Percentiles rank a stretch among this genome's conserved stretches.
Conservation (phyloP, 2,797 vertebrate genomes). For the Selene dorsalis region DNA sequence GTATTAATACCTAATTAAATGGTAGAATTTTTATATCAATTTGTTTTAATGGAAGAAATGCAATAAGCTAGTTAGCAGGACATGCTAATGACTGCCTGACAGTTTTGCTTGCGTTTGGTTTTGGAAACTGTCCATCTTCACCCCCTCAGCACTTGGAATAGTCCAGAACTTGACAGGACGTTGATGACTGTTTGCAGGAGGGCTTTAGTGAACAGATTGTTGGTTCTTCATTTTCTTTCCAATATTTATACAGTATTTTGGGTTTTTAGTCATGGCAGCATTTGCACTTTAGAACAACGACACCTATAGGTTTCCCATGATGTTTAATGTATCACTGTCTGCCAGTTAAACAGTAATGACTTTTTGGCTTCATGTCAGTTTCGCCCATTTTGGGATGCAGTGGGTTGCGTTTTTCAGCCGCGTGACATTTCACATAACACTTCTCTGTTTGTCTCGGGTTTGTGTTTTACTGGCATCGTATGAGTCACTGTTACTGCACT, state of each 20-base stretch:
- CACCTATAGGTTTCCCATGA: neutral
- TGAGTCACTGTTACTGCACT: slow-evolving; percentile 33
- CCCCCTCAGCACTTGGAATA: neutral
- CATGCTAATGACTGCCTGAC: neutral
- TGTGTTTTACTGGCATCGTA: slow-evolving; percentile 2
- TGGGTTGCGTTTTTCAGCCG: neutral
- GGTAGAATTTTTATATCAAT: slow-evolving; percentile 24
- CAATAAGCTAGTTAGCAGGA: neutral
- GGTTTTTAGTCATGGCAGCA: neutral
- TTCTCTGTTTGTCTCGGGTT: slow-evolving; percentile 7
- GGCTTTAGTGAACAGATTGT: neutral
- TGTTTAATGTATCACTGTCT: neutral
- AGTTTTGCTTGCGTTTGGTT: neutral
- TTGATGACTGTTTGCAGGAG: neutral
- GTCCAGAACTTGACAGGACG: neutral
- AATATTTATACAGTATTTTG: neutral
- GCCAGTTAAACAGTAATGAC: neutral
- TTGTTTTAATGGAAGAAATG: slow-evolving; percentile 25
- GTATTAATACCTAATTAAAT: slow-evolving; percentile 30
- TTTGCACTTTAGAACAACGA: neutral
- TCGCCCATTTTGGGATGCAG: neutral
- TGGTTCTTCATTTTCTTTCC: neutral
- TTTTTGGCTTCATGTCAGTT: neutral
- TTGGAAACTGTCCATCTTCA: neutral
- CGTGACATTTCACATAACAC: slow-evolving; percentile 9